A percentile compares a stretch with the other conserved stretches of the same genome.
These are phyloP conservation scores for Nothoprocta perdicaria DNA, from an alignment of 2,113 vertebrate genomes.

Conservation along the genomic window DNA sequence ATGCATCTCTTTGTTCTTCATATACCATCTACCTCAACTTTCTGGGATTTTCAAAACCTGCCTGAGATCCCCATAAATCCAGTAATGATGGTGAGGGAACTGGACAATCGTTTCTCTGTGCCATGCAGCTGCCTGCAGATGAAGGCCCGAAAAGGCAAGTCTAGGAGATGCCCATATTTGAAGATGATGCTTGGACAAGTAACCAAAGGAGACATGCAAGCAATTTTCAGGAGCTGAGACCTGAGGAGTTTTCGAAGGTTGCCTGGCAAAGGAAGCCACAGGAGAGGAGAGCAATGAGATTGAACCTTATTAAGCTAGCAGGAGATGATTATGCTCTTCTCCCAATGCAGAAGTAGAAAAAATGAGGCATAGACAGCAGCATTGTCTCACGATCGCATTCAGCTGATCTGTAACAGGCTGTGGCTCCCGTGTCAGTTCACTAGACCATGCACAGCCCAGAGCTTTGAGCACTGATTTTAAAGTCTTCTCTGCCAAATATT, in stretches of 20 bases:
- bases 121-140: neutral
- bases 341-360: neutral
- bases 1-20: accelerated
- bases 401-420: neutral
- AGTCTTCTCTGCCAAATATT: neutral
- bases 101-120: neutral
- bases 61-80: neutral
- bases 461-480: neutral
- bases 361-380: neutral
- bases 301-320: neutral
- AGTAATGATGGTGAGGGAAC: too few species aligned
- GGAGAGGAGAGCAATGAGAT: neutral
- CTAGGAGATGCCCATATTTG: neutral
- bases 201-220: neutral
- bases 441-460: neutral
- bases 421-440: neutral
- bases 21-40: neutral
- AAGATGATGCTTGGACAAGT: neutral
- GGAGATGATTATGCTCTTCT: neutral
- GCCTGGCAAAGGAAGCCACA: neutral
- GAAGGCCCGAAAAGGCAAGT: neutral
- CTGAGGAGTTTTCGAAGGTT: neutral
- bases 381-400: neutral
- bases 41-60: neutral
- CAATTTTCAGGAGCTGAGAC: neutral